Evolutionary conservation across 2,113 vertebrate genomes (phyloP).

Genomic region (Ptychochromis oligacanthus): DNA sequence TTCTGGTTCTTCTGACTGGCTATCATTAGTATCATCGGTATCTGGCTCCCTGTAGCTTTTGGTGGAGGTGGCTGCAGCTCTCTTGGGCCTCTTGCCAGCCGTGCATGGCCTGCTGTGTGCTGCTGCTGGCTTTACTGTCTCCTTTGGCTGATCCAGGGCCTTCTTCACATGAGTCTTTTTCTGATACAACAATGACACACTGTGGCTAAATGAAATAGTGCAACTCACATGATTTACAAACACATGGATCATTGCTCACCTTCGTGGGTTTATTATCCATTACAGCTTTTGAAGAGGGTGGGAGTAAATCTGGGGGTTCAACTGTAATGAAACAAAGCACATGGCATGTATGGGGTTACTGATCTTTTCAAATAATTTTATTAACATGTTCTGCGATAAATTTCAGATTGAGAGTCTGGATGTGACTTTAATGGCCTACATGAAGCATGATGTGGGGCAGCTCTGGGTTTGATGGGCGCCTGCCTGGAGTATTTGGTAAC

Average conservation of each 20-base stretch:
- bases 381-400: not conserved
- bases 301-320: constrained; percentile 37
- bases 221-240: not conserved
- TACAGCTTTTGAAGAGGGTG: constrained; percentile 33
- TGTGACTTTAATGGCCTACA: constrained; percentile 50
- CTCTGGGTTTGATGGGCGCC: constrained; percentile 32
- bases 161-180: constrained; percentile 40
- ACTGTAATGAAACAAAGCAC: constrained; percentile 39
- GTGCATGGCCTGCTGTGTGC: not conserved
- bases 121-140: constrained; percentile 29
- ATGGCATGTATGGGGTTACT: not conserved
- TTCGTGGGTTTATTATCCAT: constrained; percentile 55
- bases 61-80: constrained; percentile 69
- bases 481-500: constrained; percentile 84
- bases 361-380: not conserved
- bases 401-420: not conserved
- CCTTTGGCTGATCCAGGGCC: constrained; percentile 22
- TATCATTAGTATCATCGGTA: constrained; percentile 77
- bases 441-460: constrained; percentile 24
- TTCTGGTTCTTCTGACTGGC: constrained; percentile 59
- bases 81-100: constrained; percentile 75
- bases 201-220: constrained; percentile 42
- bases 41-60: constrained; percentile 89
- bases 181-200: constrained; percentile 57
- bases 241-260: constrained; percentile 44